Conservation (phyloP, 2,113 vertebrate species). For the Narcine bancroftii region DNA sequence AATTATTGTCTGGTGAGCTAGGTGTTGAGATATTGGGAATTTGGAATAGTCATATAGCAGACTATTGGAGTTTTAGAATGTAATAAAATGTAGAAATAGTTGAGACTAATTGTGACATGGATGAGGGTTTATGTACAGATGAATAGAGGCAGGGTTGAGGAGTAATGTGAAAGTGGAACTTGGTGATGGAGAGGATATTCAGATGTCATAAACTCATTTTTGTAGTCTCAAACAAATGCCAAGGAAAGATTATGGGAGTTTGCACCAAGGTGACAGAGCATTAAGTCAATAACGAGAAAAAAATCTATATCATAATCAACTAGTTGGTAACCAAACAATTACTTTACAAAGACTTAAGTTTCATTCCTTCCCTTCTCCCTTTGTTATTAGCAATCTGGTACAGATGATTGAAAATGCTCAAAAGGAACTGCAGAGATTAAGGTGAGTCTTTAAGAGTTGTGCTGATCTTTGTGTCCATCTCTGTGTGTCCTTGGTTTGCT, state of each 20-base stretch:
- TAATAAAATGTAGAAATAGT: no score
- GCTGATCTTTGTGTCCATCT: neutral
- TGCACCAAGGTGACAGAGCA: neutral
- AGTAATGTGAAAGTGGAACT: no score
- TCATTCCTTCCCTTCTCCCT: neutral
- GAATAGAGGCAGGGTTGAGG: no score
- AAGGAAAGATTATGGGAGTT: neutral
- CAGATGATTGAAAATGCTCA: conserved; percentile 95
- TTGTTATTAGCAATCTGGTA: conserved; percentile 70
- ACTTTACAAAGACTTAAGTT: neutral
- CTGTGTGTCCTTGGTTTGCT: neutral
- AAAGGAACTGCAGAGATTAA: conserved; percentile 89
- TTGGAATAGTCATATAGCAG: no score
- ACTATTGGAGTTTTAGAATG: no score
- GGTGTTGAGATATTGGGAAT: no score
- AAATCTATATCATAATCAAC: neutral
- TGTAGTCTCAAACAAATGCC: neutral
- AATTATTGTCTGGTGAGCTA: no score
- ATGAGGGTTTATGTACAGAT: no score
- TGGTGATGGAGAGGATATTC: no score
- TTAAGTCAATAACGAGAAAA: neutral
- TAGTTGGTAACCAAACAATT: neutral
- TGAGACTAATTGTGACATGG: no score
- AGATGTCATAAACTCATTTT: no score
- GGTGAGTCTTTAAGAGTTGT: conserved; percentile 55